Evolutionary conservation across 64 coral and sea anemone genomes (phyloP), one percentile per base, ranked within the genome.

Genomic region (Acropora tenuis): DNA sequence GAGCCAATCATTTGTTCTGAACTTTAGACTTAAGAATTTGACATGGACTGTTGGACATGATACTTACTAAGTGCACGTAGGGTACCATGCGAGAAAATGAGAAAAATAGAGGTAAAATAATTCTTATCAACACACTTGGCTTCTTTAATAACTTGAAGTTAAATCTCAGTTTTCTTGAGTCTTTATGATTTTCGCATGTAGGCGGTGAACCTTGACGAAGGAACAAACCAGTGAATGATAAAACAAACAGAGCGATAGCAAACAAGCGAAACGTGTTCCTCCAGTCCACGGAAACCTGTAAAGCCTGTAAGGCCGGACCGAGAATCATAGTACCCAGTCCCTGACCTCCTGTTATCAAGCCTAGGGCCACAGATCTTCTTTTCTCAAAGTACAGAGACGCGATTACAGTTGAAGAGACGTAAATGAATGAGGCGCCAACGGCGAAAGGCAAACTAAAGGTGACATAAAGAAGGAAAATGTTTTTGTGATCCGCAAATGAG

Each of bases 291-390:
- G 47, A 7, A 18, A 71, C 82, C 17, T 49, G 63, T 30, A 85
- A 8, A 1, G 82, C 82, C 66, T 85, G 82, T 0, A 85, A 47
- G 13, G 65, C 45, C 1, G 82, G 82, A 1, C 82, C 65, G 71
- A 85, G 63, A 72, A 85, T 85, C 82, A 85, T 85, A 9, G 82
- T 85, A 19, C 82, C 82, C 43, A 85, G 4, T 10, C 82, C 82
- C 72, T 85, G 82, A 2, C 82, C 65, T 9, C 41, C 82, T 4
- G 65, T 85, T 40, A 85, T 1, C 13, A 85, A 10, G 5, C 82
- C 82, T 30, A 85, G 82, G 13, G 82, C 82, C 16, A 85, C 6
- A 2, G 82, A 85, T 69, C 82, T 69, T 85, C 61, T 69, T 30
- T 85, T 71, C 1, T 1, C 47, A 63, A 85, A 85, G 65, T 85